phyloP scores from a whole-genome alignment of 1,140 invertebrate genomes.

The Drosophila subpulchrella region DNA sequence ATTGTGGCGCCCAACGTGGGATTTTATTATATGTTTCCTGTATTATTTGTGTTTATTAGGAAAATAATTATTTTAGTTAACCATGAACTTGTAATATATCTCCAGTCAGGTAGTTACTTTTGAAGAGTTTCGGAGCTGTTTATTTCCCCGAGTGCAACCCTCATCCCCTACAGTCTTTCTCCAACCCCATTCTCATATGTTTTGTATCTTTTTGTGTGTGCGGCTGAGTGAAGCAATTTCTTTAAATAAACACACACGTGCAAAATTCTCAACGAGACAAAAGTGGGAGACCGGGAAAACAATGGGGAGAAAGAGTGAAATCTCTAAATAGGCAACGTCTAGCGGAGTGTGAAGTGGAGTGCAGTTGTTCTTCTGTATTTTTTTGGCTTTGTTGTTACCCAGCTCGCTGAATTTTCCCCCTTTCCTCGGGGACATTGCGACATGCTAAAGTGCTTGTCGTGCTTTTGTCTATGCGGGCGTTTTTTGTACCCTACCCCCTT shows the following conservation, averaged over 20 bases:
- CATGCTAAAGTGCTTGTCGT: slow-evolving; percentile 82
- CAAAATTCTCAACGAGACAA: slow-evolving; percentile 59
- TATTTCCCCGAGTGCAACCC: slow-evolving; percentile 10
- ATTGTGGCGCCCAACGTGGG: not conserved
- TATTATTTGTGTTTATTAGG: not conserved
- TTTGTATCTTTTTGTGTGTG: slow-evolving; percentile 34
- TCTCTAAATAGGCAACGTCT: slow-evolving; percentile 75
- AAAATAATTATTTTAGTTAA: not conserved
- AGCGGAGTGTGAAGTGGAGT: slow-evolving; percentile 44
- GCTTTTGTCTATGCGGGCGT: slow-evolving; percentile 66
- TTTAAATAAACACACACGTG: slow-evolving; percentile 83
- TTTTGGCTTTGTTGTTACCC: slow-evolving; percentile 58
- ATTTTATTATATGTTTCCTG: not conserved
- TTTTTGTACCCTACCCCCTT: slow-evolving; percentile 26
- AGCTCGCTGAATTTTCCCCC: slow-evolving; percentile 7
- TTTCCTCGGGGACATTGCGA: slow-evolving; percentile 48
- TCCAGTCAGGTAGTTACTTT: not conserved
- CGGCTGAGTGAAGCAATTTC: slow-evolving; percentile 71
- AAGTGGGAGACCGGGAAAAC: slow-evolving; percentile 34
- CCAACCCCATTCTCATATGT: not conserved
- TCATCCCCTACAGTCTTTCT: not conserved
- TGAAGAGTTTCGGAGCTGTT: not conserved
- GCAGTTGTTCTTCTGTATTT: slow-evolving; percentile 38
- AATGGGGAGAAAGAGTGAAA: slow-evolving; percentile 40
- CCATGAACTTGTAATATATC: too few relatives aligned